phyloP scores from a whole-genome alignment of 2,113 vertebrate genomes.

The Varanus komodoensis region DNA sequence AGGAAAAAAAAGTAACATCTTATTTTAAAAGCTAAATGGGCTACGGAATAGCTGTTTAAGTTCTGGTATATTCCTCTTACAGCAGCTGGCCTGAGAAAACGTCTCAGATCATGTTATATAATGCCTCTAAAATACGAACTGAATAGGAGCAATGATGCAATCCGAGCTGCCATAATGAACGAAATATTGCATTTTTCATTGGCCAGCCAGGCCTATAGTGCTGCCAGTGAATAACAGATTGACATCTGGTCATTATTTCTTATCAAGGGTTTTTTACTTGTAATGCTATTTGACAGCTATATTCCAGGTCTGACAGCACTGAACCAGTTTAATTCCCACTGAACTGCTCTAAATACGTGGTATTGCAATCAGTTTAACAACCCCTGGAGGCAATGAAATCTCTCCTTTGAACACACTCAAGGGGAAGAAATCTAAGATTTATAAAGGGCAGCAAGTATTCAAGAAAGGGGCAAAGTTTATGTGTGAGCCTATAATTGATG shows the following conservation, averaged over 20 bases:
- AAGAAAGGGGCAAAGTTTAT: constrained; percentile 93
- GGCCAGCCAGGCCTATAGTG: constrained; percentile 64
- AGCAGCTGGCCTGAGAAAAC: constrained; percentile 24
- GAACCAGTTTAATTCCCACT: constrained; percentile 94
- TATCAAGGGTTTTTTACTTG: constrained; percentile 88
- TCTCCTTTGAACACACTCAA: constrained; percentile 94
- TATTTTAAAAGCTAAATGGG: not conserved
- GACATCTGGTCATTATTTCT: constrained; percentile 93
- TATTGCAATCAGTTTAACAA: constrained; percentile 98
- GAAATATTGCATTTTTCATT: constrained; percentile 79
- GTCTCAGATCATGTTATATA: constrained; percentile 57
- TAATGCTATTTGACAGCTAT: constrained; percentile 96
- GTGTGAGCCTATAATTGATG: constrained; percentile 93
- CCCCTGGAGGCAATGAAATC: constrained; percentile 92
- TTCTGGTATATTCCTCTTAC: constrained; percentile 39
- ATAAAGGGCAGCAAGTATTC: constrained; percentile 92
- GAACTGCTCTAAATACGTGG: constrained; percentile 95
- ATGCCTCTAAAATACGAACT: constrained; percentile 42
- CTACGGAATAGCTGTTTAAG: constrained; percentile 28
- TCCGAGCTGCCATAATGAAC: constrained; percentile 64
- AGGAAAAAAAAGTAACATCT: not conserved
- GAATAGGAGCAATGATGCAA: constrained; percentile 48
- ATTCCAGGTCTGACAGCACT: constrained; percentile 91
- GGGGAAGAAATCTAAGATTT: constrained; percentile 93
- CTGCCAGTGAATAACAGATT: constrained; percentile 79